These are phyloP conservation scores for Vicugna pacos DNA, from an alignment of 2,113 vertebrate species.

Conservation along the genomic window DNA sequence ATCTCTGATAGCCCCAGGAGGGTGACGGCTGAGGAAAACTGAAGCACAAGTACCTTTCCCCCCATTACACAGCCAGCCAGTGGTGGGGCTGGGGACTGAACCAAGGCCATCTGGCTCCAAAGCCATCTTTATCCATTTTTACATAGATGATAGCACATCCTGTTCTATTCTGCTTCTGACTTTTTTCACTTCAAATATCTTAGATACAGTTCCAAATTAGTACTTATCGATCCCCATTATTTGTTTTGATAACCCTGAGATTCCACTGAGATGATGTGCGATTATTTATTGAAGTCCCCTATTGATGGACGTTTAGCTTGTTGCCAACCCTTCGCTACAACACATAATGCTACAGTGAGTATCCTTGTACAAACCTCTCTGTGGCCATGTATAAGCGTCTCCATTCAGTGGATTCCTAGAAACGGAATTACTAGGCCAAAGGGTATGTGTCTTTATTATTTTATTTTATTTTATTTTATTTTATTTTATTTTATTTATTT, in stretches of 20 bases:
- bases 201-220: neutral
- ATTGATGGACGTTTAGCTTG: neutral
- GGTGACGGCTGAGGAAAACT: neutral
- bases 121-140: neutral
- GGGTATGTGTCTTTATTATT: neutral
- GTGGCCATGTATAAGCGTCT: fast-evolving
- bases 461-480: neutral
- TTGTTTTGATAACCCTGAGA: neutral
- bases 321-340: neutral
- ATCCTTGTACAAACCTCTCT: neutral
- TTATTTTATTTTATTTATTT: too few relatives aligned
- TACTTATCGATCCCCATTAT: neutral
- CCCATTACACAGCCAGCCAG: neutral
- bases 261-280: neutral
- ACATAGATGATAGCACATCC: neutral
- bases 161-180: neutral
- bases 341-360: neutral
- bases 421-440: neutral
- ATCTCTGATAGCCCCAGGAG: neutral
- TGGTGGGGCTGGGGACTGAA: neutral
- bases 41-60: neutral
- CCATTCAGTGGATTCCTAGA: neutral
- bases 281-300: neutral
- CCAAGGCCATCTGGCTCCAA: neutral
- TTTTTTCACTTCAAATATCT: neutral